Evolutionary conservation across 2,113 vertebrate genomes (phyloP).

Genomic region (Microtus ochrogaster): DNA sequence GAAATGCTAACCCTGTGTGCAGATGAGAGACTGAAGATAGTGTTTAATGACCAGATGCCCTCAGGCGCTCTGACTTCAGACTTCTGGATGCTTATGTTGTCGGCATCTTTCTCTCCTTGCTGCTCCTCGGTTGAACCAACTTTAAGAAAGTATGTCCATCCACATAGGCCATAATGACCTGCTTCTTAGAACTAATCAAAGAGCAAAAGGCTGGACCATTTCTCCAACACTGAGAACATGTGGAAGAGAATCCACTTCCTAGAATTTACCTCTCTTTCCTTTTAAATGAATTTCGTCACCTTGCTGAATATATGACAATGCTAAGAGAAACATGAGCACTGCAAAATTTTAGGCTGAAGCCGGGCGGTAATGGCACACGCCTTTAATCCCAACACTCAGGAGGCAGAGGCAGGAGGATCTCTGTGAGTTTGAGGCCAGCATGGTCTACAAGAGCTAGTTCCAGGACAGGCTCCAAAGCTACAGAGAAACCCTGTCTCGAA

Average conservation of each 20-base stretch:
- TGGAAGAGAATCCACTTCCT: not conserved
- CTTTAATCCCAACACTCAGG: too few species aligned
- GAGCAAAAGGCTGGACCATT: not conserved
- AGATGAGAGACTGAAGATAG: not conserved
- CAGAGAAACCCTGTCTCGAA: too few species aligned
- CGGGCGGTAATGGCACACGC: too few species aligned
- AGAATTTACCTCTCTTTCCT: not conserved
- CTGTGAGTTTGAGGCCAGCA: too few species aligned
- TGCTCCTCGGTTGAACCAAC: not conserved
- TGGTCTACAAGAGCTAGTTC: too few species aligned
- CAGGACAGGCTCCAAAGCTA: too few species aligned
- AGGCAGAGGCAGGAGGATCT: too few species aligned
- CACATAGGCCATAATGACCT: too few species aligned
- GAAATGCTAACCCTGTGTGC: not conserved
- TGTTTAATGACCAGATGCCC: not conserved
- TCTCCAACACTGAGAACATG: not conserved
- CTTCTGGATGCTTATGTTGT: not conserved
- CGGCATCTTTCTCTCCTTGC: not conserved
- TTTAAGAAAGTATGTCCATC: not conserved
- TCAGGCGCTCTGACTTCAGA: not conserved
- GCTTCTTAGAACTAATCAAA: not conserved
- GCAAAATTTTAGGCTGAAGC: not conserved
- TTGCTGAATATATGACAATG: too few species aligned
- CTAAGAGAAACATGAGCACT: not conserved
- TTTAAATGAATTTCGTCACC: not conserved